phyloP scores from a whole-genome alignment of 2,888 invertebrate genomes.

The Melanostoma mellinum region DNA sequence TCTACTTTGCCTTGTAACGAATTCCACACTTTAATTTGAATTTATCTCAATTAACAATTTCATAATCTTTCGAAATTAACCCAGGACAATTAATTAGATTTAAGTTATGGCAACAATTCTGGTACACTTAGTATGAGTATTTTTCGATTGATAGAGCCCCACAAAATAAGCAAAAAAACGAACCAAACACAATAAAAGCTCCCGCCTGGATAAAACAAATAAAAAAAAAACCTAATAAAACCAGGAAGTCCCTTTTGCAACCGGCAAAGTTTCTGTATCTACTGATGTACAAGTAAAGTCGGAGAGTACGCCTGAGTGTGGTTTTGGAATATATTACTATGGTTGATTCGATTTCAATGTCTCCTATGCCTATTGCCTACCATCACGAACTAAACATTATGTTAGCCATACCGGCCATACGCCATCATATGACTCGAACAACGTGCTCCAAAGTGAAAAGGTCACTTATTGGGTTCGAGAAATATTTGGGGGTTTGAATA shows the following conservation, averaged over 20 bases:
- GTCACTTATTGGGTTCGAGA: slow-evolving; percentile 1
- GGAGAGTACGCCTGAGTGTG: slow-evolving; percentile 27
- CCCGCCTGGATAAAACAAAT: background rate
- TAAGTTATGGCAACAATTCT: no score
- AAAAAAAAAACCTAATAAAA: slow-evolving; percentile 14
- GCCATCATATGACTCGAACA: background rate
- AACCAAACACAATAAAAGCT: no score
- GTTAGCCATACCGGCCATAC: slow-evolving; percentile 18
- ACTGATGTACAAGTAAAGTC: slow-evolving; percentile 51
- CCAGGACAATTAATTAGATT: no score
- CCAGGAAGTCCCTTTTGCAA: slow-evolving; percentile 15
- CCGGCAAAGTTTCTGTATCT: slow-evolving; percentile 70
- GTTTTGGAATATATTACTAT: slow-evolving; percentile 37
- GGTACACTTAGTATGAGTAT: no score
- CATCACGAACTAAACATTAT: slow-evolving; percentile 34
- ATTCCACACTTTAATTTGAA: no score
- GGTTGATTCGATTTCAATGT: slow-evolving; percentile 7
- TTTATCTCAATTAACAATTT: no score
- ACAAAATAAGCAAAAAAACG: slow-evolving; percentile 9
- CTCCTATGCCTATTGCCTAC: slow-evolving; percentile 4
- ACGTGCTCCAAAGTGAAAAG: background rate
- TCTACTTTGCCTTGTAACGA: no score
- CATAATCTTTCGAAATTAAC: no score
- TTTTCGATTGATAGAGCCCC: no score
- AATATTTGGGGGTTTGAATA: background rate